Evolutionary conservation across 2,113 vertebrate genomes (phyloP), one percentile per base, ranked within the genome.

Genomic region (Datnioides undecimradiatus): DNA sequence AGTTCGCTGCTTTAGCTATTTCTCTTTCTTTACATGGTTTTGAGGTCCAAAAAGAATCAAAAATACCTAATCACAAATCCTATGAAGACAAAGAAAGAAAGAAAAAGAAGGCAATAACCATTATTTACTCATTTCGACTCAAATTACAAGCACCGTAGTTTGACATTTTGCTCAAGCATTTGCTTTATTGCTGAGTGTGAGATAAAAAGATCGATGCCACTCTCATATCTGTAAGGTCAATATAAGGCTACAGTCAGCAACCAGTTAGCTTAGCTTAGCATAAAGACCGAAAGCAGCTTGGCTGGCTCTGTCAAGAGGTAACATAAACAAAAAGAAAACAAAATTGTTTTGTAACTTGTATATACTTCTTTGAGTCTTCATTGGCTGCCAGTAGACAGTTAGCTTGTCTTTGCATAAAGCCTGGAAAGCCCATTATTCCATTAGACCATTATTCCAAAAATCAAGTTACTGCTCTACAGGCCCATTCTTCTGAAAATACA

Each of bases 1-100:
- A 67, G 67, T 79, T 69, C 31, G 55, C 31, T 71, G 40, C 60
- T 80, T 74, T 77, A 49, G 64, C 70, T 69, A 46, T 75, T 55
- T 79, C 27, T 71, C 11, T 60, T 72, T 34, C 48, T 59, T 70
- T 14, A 85, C 88, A 77, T 75, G 16, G 77, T 74, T 71, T 69
- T n/a, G n/a, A n/a, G n/a, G 21, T 19, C 4, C 29, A 69, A 60
- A 41, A 19, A 29, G 52, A 29, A 74, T 33, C 8, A 41, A 10
- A 64, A 58, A 71, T n/a, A n/a, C 76, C 25, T 11, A 41, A 54
- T 25, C 49, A 74, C 31, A 75, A 64, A 77, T 58, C 68, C 1
- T 40, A 10, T 34, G 21, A n/a, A n/a, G n/a, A n/a, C n/a, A n/a
- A n/a, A n/a, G n/a, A n/a, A n/a, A n/a, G n/a, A n/a, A n/a, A n/a